These are phyloP conservation scores for Hippocampus kuda DNA, from an alignment of 2,797 vertebrate genomes.

Conservation along the genomic window DNA sequence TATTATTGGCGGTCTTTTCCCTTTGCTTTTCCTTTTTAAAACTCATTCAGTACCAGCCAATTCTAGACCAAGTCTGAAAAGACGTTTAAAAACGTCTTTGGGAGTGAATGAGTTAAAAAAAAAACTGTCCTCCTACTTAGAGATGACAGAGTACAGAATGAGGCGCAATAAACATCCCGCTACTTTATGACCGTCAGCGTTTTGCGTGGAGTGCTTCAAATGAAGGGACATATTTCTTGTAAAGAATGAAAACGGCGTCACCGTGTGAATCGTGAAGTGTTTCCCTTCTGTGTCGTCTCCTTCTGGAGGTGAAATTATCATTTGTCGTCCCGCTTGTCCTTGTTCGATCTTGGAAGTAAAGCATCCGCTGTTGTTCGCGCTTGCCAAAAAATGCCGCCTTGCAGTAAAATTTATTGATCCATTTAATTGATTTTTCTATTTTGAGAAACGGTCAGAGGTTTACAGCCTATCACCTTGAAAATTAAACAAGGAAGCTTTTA, in stretches of 20 bases:
- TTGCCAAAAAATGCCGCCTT: background rate
- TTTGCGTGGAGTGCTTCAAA: background rate
- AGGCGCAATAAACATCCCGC: background rate
- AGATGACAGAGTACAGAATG: background rate
- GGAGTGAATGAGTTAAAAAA: background rate
- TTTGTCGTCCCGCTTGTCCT: background rate
- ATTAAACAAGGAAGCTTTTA: background rate
- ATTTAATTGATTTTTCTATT: background rate
- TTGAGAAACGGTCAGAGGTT: background rate
- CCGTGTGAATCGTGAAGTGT: background rate
- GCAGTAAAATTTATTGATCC: background rate
- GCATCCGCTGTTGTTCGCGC: background rate
- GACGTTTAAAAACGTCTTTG: too few relatives aligned
- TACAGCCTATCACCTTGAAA: background rate
- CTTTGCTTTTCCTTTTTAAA: background rate
- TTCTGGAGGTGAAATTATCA: background rate
- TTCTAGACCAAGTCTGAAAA: too few relatives aligned
- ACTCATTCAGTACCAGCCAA: too few relatives aligned
- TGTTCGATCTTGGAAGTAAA: background rate
- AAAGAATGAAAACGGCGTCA: background rate
- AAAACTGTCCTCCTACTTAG: conserved; percentile 5
- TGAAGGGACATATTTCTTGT: background rate
- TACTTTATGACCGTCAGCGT: conserved; percentile 5
- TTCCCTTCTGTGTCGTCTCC: background rate
- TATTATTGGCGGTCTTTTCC: conserved; percentile 16